Percentiles rank a stretch among this genome's conserved stretches.
Evolutionary conservation across 2,888 invertebrate species (phyloP).

Genomic region (Pristionchus fissidentatus): DNA sequence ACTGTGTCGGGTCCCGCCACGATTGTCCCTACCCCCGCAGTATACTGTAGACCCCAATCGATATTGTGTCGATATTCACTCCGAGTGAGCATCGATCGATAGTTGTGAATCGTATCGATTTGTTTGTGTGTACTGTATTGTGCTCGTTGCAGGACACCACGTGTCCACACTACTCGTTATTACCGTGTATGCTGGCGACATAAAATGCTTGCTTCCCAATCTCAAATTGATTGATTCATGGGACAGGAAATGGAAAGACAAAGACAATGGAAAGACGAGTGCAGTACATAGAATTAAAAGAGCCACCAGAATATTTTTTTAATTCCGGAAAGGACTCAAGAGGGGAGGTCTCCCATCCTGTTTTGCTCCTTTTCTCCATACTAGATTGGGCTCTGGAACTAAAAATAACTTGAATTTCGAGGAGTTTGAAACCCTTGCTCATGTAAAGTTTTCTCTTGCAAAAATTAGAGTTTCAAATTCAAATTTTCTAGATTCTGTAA

Average conservation of each 20-base stretch:
- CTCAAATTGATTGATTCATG: too few species aligned
- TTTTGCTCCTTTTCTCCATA: too few species aligned
- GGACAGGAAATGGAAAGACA: background rate
- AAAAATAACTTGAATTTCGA: too few species aligned
- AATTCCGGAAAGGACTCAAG: too few species aligned
- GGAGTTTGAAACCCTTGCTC: too few species aligned
- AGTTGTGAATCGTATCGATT: slow-evolving; percentile 32
- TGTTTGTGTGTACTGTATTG: slow-evolving; percentile 11
- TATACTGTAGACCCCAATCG: slow-evolving; percentile 20
- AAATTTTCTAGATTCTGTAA: too few species aligned
- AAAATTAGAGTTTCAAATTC: too few species aligned
- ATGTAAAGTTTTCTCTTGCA: too few species aligned
- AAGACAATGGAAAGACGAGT: background rate
- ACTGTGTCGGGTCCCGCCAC: slow-evolving; percentile 42
- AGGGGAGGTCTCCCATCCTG: too few species aligned
- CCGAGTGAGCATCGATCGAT: slow-evolving; percentile 39
- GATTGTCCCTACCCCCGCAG: background rate
- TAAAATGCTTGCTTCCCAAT: slow-evolving; percentile 34
- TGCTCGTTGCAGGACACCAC: slow-evolving; percentile 27
- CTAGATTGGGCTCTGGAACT: too few species aligned
- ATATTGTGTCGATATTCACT: slow-evolving; percentile 15
- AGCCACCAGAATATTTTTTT: too few species aligned
- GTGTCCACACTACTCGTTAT: slow-evolving; percentile 1
- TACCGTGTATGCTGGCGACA: slow-evolving; percentile 20
- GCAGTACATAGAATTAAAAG: too few species aligned